A percentile compares a stretch with the other conserved stretches of the same genome.
Conservation (phyloP, 2,797 vertebrate species). For the Mergus octosetaceus region DNA sequence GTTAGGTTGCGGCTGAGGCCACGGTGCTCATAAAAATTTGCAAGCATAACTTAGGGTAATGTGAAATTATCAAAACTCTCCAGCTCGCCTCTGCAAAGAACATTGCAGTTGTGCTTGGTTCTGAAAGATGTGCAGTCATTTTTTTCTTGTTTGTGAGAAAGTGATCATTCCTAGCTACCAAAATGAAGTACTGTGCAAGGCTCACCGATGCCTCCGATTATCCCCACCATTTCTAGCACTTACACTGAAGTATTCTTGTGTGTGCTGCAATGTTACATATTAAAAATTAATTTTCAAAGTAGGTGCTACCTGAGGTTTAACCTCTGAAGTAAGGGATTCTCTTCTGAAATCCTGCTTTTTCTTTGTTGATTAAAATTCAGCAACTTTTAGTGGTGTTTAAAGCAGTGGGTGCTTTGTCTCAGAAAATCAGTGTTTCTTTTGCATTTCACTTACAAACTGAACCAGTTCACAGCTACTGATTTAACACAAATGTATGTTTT, state of each 20-base stretch:
- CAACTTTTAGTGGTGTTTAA: slow-evolving; percentile 10
- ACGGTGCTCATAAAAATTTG: background rate
- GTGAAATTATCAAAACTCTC: background rate
- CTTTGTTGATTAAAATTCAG: background rate
- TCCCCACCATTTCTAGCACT: background rate
- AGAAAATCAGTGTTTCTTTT: background rate
- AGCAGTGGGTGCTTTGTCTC: background rate
- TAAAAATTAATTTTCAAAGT: background rate
- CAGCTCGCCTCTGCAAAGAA: background rate
- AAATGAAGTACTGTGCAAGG: background rate
- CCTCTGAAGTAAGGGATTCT: background rate
- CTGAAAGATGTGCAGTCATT: background rate
- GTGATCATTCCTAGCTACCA: background rate
- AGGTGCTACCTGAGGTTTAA: background rate
- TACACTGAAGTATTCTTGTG: background rate
- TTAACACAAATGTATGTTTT: background rate
- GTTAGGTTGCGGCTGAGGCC: background rate
- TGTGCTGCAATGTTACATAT: background rate
- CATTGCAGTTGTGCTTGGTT: background rate
- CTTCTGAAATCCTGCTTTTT: background rate
- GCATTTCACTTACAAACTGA: background rate
- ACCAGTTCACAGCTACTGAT: background rate
- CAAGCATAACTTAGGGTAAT: background rate
- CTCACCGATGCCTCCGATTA: background rate
- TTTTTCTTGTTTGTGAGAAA: background rate